A percentile compares a stretch with the other conserved stretches of the same genome.
Conservation (phyloP, 37 sponge, comb jelly and placozoan species). For the Beroe ovata region DNA sequence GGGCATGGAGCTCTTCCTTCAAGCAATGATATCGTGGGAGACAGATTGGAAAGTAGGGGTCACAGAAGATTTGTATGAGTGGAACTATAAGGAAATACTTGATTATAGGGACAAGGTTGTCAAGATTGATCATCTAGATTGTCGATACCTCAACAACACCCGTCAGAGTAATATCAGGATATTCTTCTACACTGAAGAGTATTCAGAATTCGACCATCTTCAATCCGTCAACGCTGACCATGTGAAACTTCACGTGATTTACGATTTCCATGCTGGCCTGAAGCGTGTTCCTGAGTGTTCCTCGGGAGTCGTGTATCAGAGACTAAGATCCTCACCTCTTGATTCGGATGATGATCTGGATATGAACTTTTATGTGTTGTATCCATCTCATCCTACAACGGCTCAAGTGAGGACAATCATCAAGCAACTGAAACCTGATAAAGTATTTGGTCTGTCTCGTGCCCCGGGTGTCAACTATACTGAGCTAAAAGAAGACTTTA, state of each 20-base stretch:
- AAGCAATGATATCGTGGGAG: neutral
- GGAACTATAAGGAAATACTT: neutral
- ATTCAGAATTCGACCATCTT: constrained; percentile 15
- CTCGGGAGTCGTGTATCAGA: neutral
- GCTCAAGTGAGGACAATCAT: constrained; percentile 23
- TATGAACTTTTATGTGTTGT: constrained; percentile 10
- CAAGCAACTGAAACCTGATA: constrained; percentile 20
- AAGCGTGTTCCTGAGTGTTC: constrained; percentile 22
- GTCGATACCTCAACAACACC: neutral
- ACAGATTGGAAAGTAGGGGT: constrained; percentile 40
- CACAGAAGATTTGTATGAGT: constrained; percentile 43
- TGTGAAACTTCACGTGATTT: constrained; percentile 5
- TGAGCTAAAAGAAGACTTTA: constrained; percentile 37
- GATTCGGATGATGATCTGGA: constrained; percentile 26
- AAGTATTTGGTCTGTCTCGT: constrained; percentile 40
- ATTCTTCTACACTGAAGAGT: constrained; percentile 53
- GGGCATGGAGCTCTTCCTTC: constrained; percentile 43
- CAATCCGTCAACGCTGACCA: constrained; percentile 21
- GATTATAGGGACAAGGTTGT: constrained; percentile 3
- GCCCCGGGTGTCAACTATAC: constrained; percentile 36
- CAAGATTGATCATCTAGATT: neutral
- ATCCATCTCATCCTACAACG: constrained; percentile 34
- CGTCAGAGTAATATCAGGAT: neutral
- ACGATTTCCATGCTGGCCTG: constrained; percentile 38
- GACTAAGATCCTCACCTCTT: neutral